These are phyloP conservation scores for Anoplopoma fimbria DNA, from an alignment of 2,113 vertebrate genomes.

Conservation along the genomic window DNA sequence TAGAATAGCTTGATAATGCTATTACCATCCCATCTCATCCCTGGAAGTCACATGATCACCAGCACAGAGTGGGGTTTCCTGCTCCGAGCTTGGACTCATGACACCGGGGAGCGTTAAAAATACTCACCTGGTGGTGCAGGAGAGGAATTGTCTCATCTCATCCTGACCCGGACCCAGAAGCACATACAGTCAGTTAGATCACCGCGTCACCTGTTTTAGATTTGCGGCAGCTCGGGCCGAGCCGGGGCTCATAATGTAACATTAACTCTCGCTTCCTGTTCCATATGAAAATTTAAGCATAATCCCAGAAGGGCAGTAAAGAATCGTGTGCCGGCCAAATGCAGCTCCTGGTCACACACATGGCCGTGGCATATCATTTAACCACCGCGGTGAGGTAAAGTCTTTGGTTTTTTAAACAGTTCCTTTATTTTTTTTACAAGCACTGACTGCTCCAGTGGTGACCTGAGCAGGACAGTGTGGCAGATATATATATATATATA, in stretches of 20 bases:
- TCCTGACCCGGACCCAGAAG: slow-evolving; percentile 34
- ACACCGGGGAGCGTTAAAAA: slow-evolving; percentile 45
- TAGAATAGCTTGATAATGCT: slow-evolving; percentile 64
- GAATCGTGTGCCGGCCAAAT: slow-evolving; percentile 62
- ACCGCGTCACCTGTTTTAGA: slow-evolving; percentile 75
- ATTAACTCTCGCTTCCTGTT: slow-evolving; percentile 82
- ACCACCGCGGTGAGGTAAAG: slow-evolving; percentile 54
- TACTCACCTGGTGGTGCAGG: slow-evolving; percentile 35
- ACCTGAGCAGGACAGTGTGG: slow-evolving; percentile 34
- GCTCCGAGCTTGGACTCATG: no score
- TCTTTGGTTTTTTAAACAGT: slow-evolving; percentile 47
- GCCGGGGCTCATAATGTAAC: slow-evolving; percentile 74
- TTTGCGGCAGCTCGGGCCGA: slow-evolving; percentile 69
- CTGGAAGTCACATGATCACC: slow-evolving; percentile 51
- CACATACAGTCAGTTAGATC: slow-evolving; percentile 43
- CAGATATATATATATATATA: slow-evolving; percentile 22
- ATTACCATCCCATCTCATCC: slow-evolving; percentile 74
- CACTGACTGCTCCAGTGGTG: slow-evolving; percentile 38
- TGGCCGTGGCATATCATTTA: slow-evolving; percentile 73
- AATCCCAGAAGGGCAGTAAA: slow-evolving; percentile 81
- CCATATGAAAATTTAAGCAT: slow-evolving; percentile 80
- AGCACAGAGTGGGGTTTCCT: slow-evolving; percentile 56
- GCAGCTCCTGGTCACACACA: slow-evolving; percentile 74
- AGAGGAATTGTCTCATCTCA: slow-evolving; percentile 27
- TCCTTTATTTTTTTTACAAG: slow-evolving; percentile 39